phyloP scores from a whole-genome alignment of 2,113 vertebrate species.

The Protomyctophum bolini region DNA sequence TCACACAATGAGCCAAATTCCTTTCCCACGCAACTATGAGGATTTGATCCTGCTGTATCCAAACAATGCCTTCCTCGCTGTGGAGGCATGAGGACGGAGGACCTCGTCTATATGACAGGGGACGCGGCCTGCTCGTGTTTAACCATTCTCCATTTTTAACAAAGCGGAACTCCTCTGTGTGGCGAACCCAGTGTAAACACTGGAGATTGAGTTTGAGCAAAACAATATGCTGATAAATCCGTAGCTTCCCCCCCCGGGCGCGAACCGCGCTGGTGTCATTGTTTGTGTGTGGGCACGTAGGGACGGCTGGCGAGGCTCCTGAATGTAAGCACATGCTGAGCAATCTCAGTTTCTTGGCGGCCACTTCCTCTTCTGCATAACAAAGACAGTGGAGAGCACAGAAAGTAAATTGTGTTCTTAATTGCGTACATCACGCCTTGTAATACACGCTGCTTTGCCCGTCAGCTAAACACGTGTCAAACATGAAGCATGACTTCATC shows the following conservation, averaged over 20 bases:
- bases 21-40: conserved; percentile 20
- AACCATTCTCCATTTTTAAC: conserved; percentile 48
- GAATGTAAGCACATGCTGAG: conserved; percentile 9
- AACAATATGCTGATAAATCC: conserved; percentile 47
- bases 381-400: neutral
- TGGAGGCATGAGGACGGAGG: neutral
- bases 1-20: conserved; percentile 26
- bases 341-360: conserved; percentile 24
- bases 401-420: conserved; percentile 18
- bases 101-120: conserved; percentile 43
- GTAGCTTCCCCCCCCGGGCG: conserved; percentile 11
- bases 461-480: conserved; percentile 1
- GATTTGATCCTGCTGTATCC: conserved; percentile 56
- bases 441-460: neutral
- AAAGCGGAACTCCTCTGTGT: conserved; percentile 57
- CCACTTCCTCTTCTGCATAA: conserved; percentile 13
- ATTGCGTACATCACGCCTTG: conserved; percentile 7
- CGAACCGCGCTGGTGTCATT: conserved; percentile 11
- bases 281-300: conserved; percentile 7
- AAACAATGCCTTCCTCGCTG: conserved; percentile 54
- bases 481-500: neutral
- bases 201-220: conserved; percentile 37
- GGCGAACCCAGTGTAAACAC: conserved; percentile 47
- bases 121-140: conserved; percentile 50
- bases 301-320: conserved; percentile 15